A percentile compares a stretch with the other conserved stretches of the same genome.
Evolutionary conservation across 2,888 invertebrate genomes (phyloP).

Genomic region (Drosophila macrospina): DNA sequence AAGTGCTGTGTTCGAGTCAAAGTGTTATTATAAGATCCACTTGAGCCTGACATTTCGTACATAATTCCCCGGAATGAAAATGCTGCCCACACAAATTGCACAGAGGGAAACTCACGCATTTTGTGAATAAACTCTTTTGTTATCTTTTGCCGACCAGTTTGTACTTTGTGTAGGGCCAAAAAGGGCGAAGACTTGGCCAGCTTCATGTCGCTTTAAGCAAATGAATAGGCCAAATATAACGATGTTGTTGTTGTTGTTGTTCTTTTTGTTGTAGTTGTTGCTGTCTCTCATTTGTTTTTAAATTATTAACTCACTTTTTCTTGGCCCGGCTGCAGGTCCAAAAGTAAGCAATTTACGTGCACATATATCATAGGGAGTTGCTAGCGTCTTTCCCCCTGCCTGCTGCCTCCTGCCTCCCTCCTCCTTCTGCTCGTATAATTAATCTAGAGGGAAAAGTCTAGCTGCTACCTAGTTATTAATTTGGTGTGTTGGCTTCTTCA

Average conservation of each 20-base stretch:
- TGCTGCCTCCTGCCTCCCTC: not conserved
- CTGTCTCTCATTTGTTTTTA: conserved; percentile 53
- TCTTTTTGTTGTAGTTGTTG: not conserved
- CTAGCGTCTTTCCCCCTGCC: not conserved
- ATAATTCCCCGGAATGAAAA: not conserved
- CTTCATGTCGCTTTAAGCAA: conserved; percentile 44
- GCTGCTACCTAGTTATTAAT: conserved; percentile 61
- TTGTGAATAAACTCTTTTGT: conserved; percentile 31
- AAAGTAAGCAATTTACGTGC: conserved; percentile 48
- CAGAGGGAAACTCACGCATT: not conserved
- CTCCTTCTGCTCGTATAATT: conserved; percentile 44
- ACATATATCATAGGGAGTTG: conserved; percentile 44
- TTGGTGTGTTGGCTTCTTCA: conserved; percentile 37
- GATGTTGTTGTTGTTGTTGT: conserved; percentile 3
- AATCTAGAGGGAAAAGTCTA: conserved; percentile 52
- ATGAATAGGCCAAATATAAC: conserved; percentile 32
- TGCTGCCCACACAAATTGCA: conserved; percentile 4
- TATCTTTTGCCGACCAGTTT: conserved; percentile 39
- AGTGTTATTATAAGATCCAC: conserved; percentile 15
- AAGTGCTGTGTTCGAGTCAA: not conserved
- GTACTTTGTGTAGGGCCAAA: not conserved
- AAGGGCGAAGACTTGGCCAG: conserved; percentile 10
- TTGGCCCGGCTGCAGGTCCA: conserved; percentile 4
- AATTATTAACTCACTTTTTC: conserved; percentile 63
- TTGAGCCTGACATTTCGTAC: conserved; percentile 14